Evolutionary conservation across 2,113 vertebrate species (phyloP), one percentile per base, ranked within the genome.

Genomic region (Anolis carolinensis): DNA sequence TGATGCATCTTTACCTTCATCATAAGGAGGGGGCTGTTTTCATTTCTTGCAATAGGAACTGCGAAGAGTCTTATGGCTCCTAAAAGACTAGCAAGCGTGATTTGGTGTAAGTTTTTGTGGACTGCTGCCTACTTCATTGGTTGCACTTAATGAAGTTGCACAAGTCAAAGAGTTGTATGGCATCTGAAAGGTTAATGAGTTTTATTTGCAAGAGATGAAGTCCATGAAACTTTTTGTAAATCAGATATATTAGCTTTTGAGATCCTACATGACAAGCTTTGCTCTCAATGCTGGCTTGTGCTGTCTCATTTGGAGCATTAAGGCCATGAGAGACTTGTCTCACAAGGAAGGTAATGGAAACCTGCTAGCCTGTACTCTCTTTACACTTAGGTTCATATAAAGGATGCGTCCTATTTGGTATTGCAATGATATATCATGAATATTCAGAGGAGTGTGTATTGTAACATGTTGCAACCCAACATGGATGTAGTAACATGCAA

Each of bases 371-470:
- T 1, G 0, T 23, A 30, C 59, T 67, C n/a, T 67, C 39, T 74
- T 62, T 72, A 59, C 3, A 0, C 36, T 79, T 75, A 44, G 30
- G 14, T 88, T 1, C 52, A 16, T 7, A 16, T 20, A 2, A 27
- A 1, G 52, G 14, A 32, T 9, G 59, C 39, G 5, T 44, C 39
- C 39, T 44, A 44, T 44, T 44, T 44, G 39, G 39, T 44, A 4
- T 44, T 44, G 39, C 77, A 18, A 0, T 30, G 1, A 25, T 5
- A 16, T 2, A 11, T 44, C 20, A 3, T 4, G 0, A 7, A 14
- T 21, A 25, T 4, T 6, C 16, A 0, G 9, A 0, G 0, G 59
- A 5, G 67, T 65, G 1, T 82, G 25, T 48, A 34, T 9, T 72
- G 1, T 5, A 0, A 30, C 74, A 27, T 0, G 16, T 30, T 34